Base-by-base conservation (phyloP, 2,113 vertebrate species). In the Porphyrio hochstetteri region DNA sequence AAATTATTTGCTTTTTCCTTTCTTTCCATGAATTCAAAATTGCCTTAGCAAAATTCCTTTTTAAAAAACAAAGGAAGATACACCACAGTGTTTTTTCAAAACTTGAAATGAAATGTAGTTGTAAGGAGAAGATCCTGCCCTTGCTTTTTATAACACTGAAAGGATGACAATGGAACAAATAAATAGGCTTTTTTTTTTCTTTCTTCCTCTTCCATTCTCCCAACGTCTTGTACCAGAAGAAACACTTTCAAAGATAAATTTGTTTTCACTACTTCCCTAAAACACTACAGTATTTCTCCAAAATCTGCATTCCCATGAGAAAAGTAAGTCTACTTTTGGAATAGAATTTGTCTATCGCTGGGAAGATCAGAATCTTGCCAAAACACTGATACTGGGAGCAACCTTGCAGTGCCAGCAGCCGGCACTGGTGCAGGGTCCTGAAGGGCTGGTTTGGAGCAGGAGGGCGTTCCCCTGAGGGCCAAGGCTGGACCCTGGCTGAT, bases 391-490 rank as follows among this genome's bases (percentile, higher is more conserved):
- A 4, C 23, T 18, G 35, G 46, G 29, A 76, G 48, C 61, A 69
- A 6, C 1, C 46, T 10, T 0, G 1, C 42, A 2, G 5, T 0
- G 2, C 38, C 0, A 1, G 29, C 29, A 50, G 82, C 63, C 53
- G 48, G 42, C 8, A 8, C 48, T 3, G 21, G 3, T 11, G 42
- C 4, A 4, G 44, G 16, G 15, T 28, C 12, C 57, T n/a, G 80
- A n/a, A 5, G 4, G 33, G 21, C 59, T 46, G 29, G 7, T 25
- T 42, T 1, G 4, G 33, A 29, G 76, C 53, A 69, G 36, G 9
- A 80, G 17, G 25, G 35, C 55, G 38, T 42, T 76, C 59, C 53
- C 7, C 2, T 35, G n/a, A 19, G 3, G 19, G 3, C 1, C 10
- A 31, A 59, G n/a, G 2, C 31, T 36, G 46, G 56, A 29, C 44